Base-by-base conservation (phyloP, 2,797 vertebrate species). In the Urosaurus nigricauda region DNA sequence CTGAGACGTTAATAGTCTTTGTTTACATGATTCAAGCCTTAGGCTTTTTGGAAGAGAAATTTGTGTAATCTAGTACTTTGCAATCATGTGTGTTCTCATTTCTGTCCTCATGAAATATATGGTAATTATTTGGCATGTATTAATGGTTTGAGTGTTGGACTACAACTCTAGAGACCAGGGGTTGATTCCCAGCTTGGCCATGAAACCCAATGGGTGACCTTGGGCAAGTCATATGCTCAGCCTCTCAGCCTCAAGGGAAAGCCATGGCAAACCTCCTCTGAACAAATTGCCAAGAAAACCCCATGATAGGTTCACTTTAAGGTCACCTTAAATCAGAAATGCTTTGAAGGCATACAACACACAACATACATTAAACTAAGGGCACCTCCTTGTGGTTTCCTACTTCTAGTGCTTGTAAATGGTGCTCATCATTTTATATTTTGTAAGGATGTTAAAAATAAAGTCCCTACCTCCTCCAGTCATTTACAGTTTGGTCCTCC, bases 341-440 rank as follows among this genome's bases (percentile, higher is more conserved):
- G 11, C 9, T 8, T 51, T 51, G 47, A 51, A 51, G 47, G 47
- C 47, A 51, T 1, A 51, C 47, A 51, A 51, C 47, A 11, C 7
- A 47, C 47, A 47, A 4, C 47, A 47, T 7, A 16, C 14, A 60
- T 85, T 85, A 40, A 74, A 85, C 37, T 85, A 29, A 90, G 75
- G 73, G 73, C 24, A 53, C 60, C 84, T 90, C 86, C 75, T 87
- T 86, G 80, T 90, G 86, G 58, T 32, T 29, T n/a, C 51, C 87
- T 63, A 89, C 29, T 60, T 78, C 40, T 58, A 77, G 24, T 77
- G 12, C 65, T 75, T 58, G 58, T 88, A 58, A 84, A 6, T 7
- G 26, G 17, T 8, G 37, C 51, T 24, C 74, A 56, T 24, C 40
- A 53, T 75, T 35, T 53, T 8, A 75, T 29, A 32, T 77, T 53